Evolutionary conservation across 1,140 invertebrate genomes (phyloP), one percentile per base, ranked within the genome.

Genomic region (Drosophila willistoni): DNA sequence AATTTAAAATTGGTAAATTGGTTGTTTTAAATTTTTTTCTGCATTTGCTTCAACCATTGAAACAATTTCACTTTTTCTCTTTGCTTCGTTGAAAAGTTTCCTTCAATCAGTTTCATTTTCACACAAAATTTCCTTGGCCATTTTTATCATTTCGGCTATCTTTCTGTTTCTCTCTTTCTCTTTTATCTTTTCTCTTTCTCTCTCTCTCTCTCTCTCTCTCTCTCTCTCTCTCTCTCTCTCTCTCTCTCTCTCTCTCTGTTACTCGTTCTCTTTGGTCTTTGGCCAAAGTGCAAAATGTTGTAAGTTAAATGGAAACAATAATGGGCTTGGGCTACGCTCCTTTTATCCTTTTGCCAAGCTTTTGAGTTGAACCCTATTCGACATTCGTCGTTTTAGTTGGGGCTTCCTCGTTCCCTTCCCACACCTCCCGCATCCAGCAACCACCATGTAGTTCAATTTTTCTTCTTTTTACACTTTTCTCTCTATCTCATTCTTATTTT

Each of bases 301-400:
- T 87, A 87, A 87, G 84, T 87, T 87, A 89, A 87, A 87, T 87
- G 84, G 80, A 89, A 89, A 89, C 84, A 89, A 87, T 87, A 87
- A 89, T 87, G 84, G 83, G 84, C 72, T 75, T 63, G 69, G 64
- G 69, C 68, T 51, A 61, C 17, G 64, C 59, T 59, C 44, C 36
- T 34, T 41, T 41, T 39, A 33, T 47, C 54, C 14, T 44, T 13
- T 60, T 61, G 39, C 47, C 33, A 25, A 19, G 57, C 36, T 41
- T 36, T 44, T 44, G 54, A 39, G 51, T 51, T 63, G 57, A 60
- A 29, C 51, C 54, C 56, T 22, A 59, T 59, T 59, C 56, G 56
- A 59, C 56, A 59, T 59, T 39, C 33, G 56, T 59, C n/a, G 33
- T 59, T 59, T n/a, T 36, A 39, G 56, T 34, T 34, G 56, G 56